These are phyloP conservation scores for Anthopleura xanthogrammica DNA, from an alignment of 92 coral and sea anemone species.

Conservation along the genomic window DNA sequence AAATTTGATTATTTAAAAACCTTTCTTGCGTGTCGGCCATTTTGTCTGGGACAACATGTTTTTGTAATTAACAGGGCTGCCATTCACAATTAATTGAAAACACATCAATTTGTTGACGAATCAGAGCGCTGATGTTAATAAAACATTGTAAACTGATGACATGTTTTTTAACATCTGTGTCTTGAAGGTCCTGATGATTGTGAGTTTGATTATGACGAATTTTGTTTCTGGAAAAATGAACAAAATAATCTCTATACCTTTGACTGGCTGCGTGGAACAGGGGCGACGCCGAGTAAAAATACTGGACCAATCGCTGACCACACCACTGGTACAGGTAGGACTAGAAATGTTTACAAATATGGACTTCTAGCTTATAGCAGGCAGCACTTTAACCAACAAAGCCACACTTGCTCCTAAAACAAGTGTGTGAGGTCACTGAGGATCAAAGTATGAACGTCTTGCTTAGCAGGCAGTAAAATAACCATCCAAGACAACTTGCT, in stretches of 20 bases:
- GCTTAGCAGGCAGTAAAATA: no score
- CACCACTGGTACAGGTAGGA: conserved; percentile 78
- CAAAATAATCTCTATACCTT: conserved; percentile 19
- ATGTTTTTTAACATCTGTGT: not conserved
- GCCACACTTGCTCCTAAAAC: no score
- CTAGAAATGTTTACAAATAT: not conserved
- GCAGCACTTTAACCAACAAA: no score
- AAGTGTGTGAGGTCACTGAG: no score
- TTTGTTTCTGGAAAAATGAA: conserved; percentile 82
- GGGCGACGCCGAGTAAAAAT: conserved; percentile 67
- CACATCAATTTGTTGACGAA: no score
- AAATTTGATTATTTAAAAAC: not conserved
- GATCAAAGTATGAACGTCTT: no score
- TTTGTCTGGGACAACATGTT: no score
- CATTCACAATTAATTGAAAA: no score
- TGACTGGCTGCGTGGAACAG: conserved; percentile 66
- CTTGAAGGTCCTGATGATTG: conserved; percentile 80
- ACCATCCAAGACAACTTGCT: not conserved
- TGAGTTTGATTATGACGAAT: conserved; percentile 77
- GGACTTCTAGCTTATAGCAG: no score
- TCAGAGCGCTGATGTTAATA: not conserved
- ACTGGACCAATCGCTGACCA: conserved; percentile 94
- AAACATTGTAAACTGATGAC: no score
- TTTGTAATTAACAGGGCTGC: no score
- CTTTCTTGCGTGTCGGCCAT: not conserved